Evolutionary conservation across 2,113 vertebrate species (phyloP).

Genomic region (Pangasianodon hypophthalmus): DNA sequence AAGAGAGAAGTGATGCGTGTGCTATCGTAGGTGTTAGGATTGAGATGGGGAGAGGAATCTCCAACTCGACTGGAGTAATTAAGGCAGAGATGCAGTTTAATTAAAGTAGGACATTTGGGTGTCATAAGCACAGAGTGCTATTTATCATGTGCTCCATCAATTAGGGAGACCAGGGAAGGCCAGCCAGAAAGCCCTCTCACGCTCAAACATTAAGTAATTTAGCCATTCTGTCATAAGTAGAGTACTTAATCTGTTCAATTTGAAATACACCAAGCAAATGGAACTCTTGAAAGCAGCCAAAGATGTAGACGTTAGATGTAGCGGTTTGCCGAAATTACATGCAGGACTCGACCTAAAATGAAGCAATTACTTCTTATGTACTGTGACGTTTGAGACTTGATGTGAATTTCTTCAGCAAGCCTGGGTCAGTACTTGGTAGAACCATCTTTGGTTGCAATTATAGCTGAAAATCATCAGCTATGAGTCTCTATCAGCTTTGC

Average conservation of each 20-base stretch:
- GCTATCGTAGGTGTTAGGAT: slow-evolving; percentile 1
- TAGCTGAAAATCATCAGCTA: too few relatives aligned
- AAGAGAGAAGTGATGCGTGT: not conserved
- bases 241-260: slow-evolving; percentile 13
- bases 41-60: not conserved
- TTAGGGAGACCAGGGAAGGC: slow-evolving; percentile 20
- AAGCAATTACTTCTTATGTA: not conserved
- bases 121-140: slow-evolving; percentile 40
- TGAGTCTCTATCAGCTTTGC: too few relatives aligned
- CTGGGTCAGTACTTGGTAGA: too few relatives aligned
- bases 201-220: slow-evolving; percentile 18
- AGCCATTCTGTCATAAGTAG: slow-evolving; percentile 22
- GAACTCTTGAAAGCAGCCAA: not conserved
- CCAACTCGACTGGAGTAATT: slow-evolving; percentile 39
- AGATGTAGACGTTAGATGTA: not conserved
- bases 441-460: too few relatives aligned
- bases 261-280: not conserved
- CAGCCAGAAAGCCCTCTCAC: slow-evolving; percentile 30
- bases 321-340: not conserved
- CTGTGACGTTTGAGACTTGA: not conserved
- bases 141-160: slow-evolving; percentile 43
- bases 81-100: slow-evolving; percentile 45
- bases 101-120: slow-evolving; percentile 50
- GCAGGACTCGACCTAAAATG: not conserved
- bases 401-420: not conserved